Base-by-base conservation (phyloP, 2,797 vertebrate genomes). In the Gallirallus australis region DNA sequence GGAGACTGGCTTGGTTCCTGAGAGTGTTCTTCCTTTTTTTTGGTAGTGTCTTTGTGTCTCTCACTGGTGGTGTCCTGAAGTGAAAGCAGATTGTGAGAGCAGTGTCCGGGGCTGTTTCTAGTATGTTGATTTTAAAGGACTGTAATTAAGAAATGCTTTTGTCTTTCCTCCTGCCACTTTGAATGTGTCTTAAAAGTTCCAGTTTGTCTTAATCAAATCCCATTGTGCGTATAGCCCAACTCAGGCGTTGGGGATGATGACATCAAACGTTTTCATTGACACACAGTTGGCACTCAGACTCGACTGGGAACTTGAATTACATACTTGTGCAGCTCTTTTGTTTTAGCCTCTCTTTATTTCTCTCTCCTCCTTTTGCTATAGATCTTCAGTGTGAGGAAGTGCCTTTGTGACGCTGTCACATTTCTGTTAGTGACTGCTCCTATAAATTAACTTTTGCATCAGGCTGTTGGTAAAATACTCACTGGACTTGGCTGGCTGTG, bases 241-340 rank as follows among this genome's bases (percentile, higher is more conserved):
- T 50, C 35, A 82, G 45, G 40, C 71, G 80, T 76, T 64, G 53
- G 37, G 57, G 45, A 23, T 56, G 82, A 39, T 79, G 70, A 53
- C 84, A 57, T 79, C 82, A n/a, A 13, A 35, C 35, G 10, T 77
- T 47, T 85, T 82, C 76, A 53, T 71, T 61, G 72, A 78, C 65
- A 76, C 15, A 25, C 30, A 12, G 61, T 45, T 94, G 83, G 47
- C 82, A 60, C 3, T 77, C 1, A 20, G 16, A 54, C 27, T n/a
- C 11, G 53, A 95, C 80, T 95, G 90, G 92, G 86, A 80, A 47
- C 16, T 16, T 56, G 73, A 95, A 56, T 92, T 76, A 19, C 9
- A 39, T 8, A 25, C 59, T 93, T 3, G 8, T 83, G 87, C 50
- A 64, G 47, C 70, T 64, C 60, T 94, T 90, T 82, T 64, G 40